Percentiles rank a stretch among this genome's conserved stretches.
Evolutionary conservation across 2,888 invertebrate species (phyloP).

Genomic region (Dermolepida albohirtum): DNA sequence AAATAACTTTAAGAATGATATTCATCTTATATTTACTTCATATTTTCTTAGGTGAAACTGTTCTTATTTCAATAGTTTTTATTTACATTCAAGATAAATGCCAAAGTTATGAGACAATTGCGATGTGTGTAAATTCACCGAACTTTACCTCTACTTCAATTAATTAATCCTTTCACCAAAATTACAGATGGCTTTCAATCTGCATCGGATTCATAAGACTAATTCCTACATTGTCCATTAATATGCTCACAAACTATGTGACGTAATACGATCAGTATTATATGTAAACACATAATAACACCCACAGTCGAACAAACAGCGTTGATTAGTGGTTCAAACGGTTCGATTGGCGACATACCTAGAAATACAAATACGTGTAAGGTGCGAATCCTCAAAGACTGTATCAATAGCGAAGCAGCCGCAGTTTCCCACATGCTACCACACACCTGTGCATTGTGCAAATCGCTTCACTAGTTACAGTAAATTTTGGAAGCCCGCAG

Average conservation of each 20-base stretch:
- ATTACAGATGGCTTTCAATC: background rate
- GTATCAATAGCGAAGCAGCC: background rate
- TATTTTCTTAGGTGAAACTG: no score
- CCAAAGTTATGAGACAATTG: no score
- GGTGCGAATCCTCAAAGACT: conserved; percentile 19
- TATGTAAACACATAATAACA: conserved; percentile 3
- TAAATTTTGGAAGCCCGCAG: background rate
- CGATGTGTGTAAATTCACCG: no score
- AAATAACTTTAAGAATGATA: no score
- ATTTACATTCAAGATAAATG: no score
- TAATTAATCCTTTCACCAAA: no score
- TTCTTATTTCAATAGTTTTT: no score
- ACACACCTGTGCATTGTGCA: background rate
- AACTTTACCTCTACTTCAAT: no score
- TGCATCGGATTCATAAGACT: background rate
- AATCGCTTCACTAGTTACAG: background rate
- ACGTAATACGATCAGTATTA: conserved; percentile 4
- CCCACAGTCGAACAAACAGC: conserved; percentile 18
- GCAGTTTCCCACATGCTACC: background rate
- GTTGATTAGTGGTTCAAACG: conserved; percentile 13
- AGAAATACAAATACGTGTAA: background rate
- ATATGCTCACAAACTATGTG: conserved; percentile 11
- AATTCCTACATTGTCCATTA: conserved; percentile 17
- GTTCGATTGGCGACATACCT: conserved; percentile 8
- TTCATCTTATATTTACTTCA: no score